Percentiles rank a stretch among this genome's conserved stretches.
phyloP scores from a whole-genome alignment of 2,797 vertebrate species.

The Notolabrus celidotus region DNA sequence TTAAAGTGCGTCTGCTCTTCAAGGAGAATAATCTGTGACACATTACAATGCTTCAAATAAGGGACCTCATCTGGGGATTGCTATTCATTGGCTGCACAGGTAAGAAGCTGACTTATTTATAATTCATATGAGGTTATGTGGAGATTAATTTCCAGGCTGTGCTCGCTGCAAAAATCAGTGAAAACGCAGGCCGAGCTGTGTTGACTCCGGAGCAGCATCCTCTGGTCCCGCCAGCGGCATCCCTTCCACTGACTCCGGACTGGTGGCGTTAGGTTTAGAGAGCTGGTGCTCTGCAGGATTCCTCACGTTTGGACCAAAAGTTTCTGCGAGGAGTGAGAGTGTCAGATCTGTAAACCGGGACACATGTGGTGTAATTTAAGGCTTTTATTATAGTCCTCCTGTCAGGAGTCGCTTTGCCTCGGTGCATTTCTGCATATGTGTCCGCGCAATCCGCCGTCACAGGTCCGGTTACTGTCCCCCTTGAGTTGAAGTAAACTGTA shows the following conservation, averaged over 20 bases:
- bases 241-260: constrained; percentile 58
- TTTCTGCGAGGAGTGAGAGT: constrained; percentile 9
- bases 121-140: constrained; percentile 7
- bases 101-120: constrained; percentile 72
- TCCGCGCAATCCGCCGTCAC: constrained; percentile 1
- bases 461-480: neutral
- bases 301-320: constrained; percentile 27
- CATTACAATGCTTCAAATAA: constrained; percentile 91
- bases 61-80: constrained; percentile 91
- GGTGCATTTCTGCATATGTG: constrained; percentile 21
- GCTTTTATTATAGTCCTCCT: neutral
- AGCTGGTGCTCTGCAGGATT: constrained; percentile 4
- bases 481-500: neutral
- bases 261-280: neutral
- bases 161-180: neutral
- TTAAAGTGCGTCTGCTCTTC: constrained; percentile 73
- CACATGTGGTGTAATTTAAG: neutral
- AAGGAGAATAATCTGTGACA: constrained; percentile 82
- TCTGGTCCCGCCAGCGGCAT: constrained; percentile 55
- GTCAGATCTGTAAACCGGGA: rapidly evolving
- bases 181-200: constrained; percentile 31
- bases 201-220: constrained; percentile 57
- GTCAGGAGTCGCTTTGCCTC: neutral
- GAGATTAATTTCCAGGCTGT: neutral
- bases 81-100: constrained; percentile 91